Evolutionary conservation across 2,888 invertebrate species (phyloP).

Genomic region (Drosophila incognita): DNA sequence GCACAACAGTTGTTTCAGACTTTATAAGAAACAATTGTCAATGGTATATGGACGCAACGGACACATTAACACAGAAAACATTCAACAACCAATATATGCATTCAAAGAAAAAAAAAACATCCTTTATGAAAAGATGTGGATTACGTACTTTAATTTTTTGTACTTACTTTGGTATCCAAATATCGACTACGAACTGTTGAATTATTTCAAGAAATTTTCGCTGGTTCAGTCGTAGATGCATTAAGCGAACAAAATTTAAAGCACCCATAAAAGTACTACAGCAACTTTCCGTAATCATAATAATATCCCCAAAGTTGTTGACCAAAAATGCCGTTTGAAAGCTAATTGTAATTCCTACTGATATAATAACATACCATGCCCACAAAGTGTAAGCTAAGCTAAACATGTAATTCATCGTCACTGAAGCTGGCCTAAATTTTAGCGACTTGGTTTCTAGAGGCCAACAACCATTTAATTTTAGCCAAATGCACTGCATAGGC

Average conservation of each 20-base stretch:
- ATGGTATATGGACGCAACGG: background rate
- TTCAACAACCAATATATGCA: background rate
- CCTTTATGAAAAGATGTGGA: background rate
- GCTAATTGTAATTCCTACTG: conserved; percentile 81
- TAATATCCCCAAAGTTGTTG: conserved; percentile 80
- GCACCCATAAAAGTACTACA: conserved; percentile 84
- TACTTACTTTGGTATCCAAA: conserved; percentile 83
- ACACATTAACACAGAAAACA: background rate
- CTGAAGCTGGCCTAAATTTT: background rate
- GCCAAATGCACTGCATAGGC: conserved; percentile 82
- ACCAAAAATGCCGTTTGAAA: conserved; percentile 82
- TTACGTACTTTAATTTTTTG: background rate
- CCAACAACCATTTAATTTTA: conserved; percentile 84
- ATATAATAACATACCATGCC: conserved; percentile 82
- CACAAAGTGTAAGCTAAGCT: conserved; percentile 69
- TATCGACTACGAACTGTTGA: conserved; percentile 76
- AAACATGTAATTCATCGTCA: conserved; percentile 7
- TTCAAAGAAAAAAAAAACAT: background rate
- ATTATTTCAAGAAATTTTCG: conserved; percentile 74
- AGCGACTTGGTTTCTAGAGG: conserved; percentile 55
- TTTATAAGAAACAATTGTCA: background rate
- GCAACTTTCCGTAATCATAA: conserved; percentile 84
- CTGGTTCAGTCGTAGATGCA: conserved; percentile 82
- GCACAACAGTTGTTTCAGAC: background rate
- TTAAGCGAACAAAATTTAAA: conserved; percentile 82